A percentile compares a stretch with the other conserved stretches of the same genome.
Conservation (phyloP, 2,888 invertebrate species). For the Plebejus anna region DNA sequence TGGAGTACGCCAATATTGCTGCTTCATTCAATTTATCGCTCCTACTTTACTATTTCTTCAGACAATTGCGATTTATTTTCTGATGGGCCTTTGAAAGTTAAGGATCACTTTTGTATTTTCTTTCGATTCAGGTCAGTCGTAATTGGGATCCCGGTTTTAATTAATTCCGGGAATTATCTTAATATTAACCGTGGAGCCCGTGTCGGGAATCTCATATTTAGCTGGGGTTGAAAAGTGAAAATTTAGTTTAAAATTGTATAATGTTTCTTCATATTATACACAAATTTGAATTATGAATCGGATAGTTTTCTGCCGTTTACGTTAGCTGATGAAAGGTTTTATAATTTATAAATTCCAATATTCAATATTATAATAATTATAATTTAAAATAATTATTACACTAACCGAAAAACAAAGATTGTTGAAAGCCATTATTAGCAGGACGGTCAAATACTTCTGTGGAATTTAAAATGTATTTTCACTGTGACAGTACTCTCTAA, state of each 20-base stretch:
- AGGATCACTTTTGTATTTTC: conserved; percentile 24
- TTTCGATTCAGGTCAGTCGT: conserved; percentile 25
- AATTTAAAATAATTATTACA: too few relatives aligned
- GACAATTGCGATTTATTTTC: conserved; percentile 48
- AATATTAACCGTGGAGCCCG: conserved; percentile 1
- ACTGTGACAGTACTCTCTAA: too few relatives aligned
- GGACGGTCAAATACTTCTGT: too few relatives aligned
- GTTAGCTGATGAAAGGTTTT: background rate
- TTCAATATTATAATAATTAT: too few relatives aligned
- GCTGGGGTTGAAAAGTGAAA: background rate
- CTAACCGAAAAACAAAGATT: too few relatives aligned
- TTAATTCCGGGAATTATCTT: conserved; percentile 23
- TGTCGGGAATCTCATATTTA: background rate
- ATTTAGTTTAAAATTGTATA: background rate
- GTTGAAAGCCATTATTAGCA: too few relatives aligned
- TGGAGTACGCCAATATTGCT: conserved; percentile 67
- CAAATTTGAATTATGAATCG: too few relatives aligned
- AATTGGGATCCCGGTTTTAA: conserved; percentile 21
- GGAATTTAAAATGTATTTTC: too few relatives aligned
- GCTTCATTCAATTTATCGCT: conserved; percentile 72
- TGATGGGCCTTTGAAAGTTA: conserved; percentile 35
- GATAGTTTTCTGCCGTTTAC: background rate
- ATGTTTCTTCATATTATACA: too few relatives aligned
- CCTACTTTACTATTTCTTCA: conserved; percentile 64
- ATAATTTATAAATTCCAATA: background rate